These are phyloP conservation scores for Macrotis lagotis DNA, from an alignment of 2,113 vertebrate species.

Conservation along the genomic window DNA sequence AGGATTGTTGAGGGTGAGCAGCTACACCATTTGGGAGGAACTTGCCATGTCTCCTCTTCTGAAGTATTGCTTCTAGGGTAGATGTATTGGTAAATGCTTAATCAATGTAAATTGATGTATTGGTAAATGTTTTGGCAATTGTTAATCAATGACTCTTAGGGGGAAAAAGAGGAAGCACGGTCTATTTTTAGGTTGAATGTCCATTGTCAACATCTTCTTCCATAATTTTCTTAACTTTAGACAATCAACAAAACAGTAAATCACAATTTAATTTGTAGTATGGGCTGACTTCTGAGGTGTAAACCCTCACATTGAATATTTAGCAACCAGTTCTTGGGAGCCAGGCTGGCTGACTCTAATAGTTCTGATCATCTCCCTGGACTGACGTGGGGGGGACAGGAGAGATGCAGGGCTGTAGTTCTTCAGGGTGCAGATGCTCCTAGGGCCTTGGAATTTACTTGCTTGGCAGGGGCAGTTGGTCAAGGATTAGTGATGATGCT, in stretches of 20 bases:
- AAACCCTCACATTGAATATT: not conserved
- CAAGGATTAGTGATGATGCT: not conserved
- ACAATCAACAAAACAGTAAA: not conserved
- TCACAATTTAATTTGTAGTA: not conserved
- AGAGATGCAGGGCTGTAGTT: not conserved
- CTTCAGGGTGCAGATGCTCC: not conserved
- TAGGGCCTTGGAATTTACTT: not conserved
- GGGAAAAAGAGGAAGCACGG: not conserved
- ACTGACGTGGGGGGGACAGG: not conserved
- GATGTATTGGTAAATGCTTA: too few species aligned
- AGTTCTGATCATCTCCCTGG: not conserved
- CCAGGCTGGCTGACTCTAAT: not conserved
- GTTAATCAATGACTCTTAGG: too few species aligned
- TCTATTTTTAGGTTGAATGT: not conserved
- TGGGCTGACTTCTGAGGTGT: not conserved
- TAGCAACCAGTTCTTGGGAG: rapidly evolving
- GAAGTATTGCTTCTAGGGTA: too few species aligned
- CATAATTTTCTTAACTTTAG: not conserved
- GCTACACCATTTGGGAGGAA: too few species aligned
- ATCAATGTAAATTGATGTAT: too few species aligned
- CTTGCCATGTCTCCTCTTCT: too few species aligned
- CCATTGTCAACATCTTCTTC: not conserved
- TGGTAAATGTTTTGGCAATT: too few species aligned
- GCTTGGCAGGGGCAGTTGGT: not conserved
- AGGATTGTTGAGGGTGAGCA: too few species aligned